These are phyloP conservation scores for Stomatorhinus walkeri DNA, from an alignment of 2,797 vertebrate species.

Conservation along the genomic window DNA sequence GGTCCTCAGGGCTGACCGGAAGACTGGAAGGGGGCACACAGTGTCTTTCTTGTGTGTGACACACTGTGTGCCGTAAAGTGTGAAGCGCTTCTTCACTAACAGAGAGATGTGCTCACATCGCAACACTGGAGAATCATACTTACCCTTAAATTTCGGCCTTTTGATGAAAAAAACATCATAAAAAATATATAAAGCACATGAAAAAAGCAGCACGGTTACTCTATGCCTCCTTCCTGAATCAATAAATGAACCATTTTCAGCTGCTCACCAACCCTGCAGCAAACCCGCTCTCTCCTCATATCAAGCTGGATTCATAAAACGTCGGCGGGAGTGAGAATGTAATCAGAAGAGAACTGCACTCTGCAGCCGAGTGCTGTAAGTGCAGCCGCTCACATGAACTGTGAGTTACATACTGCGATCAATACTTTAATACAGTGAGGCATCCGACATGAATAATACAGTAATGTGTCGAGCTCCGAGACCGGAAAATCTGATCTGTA, in stretches of 20 bases:
- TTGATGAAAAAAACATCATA: not conserved
- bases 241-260: constrained; percentile 19
- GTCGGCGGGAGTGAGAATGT: constrained; percentile 38
- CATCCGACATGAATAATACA: constrained; percentile 30
- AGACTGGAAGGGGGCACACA: not conserved
- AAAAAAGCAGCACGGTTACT: not conserved
- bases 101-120: not conserved
- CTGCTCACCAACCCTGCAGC: not conserved
- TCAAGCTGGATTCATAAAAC: constrained; percentile 43
- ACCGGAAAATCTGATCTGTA: not conserved
- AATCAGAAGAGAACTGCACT: constrained; percentile 40
- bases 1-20: not conserved
- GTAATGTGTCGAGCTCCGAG: constrained; percentile 39
- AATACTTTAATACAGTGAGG: constrained; percentile 30
- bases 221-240: constrained; percentile 4
- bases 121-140: not conserved
- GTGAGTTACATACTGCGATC: constrained; percentile 39
- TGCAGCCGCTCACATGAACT: constrained; percentile 18
- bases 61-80: not conserved
- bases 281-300: constrained; percentile 18
- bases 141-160: not conserved
- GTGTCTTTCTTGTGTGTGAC: not conserved
- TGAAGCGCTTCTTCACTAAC: not conserved
- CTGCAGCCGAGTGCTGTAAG: constrained; percentile 38
- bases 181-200: constrained; percentile 9